Evolutionary conservation across 2,113 vertebrate genomes (phyloP), one percentile per base, ranked within the genome.

Genomic region (Galbula dea): DNA sequence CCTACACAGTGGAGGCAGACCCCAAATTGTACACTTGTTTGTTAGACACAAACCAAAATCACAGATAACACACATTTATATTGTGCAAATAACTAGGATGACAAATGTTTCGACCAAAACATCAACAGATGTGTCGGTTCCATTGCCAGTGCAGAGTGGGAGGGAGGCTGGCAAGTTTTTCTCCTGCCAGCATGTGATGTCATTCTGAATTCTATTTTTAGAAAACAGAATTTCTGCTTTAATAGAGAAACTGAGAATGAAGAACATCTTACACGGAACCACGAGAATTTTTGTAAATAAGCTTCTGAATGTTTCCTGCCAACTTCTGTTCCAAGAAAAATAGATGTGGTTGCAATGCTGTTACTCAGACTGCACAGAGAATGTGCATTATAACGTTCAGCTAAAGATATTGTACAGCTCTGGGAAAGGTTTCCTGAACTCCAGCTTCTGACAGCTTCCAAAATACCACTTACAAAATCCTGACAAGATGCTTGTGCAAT

Each of bases 51-150:
- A 89, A 46, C 83, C 77, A 83, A 95, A 95, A 90, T 83, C 87
- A 63, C 22, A 89, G 61, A 12, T 91, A 81, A 81, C 91, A 83
- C 81, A 85, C 68, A 90, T 83, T 96, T 90, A 88, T 93, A 92
- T 90, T 96, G 94, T 93, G 86, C 68, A 97, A 95, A 95, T 91
- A 94, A 76, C 30, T 7, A 54, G 45, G 90, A 86, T 83, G 65
- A 77, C 62, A 92, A 94, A 93, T 69, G 62, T 89, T 82, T 55
- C 0, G 61, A 67, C 90, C 86, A 62, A 87, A 73, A 89, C 94
- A 95, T 69, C 57, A 88, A 48, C 94, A 94, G 72, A 90, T 82
- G 62, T 32, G 76, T 66, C 71, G 43, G 22, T 89, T 51, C 39
- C 45, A 72, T 65, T 63, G 89, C 86, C 86, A 37, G 57, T 49